A percentile compares a stretch with the other conserved stretches of the same genome.
Evolutionary conservation across 1,140 invertebrate genomes (phyloP).

Genomic region (Bicyclus anynana): DNA sequence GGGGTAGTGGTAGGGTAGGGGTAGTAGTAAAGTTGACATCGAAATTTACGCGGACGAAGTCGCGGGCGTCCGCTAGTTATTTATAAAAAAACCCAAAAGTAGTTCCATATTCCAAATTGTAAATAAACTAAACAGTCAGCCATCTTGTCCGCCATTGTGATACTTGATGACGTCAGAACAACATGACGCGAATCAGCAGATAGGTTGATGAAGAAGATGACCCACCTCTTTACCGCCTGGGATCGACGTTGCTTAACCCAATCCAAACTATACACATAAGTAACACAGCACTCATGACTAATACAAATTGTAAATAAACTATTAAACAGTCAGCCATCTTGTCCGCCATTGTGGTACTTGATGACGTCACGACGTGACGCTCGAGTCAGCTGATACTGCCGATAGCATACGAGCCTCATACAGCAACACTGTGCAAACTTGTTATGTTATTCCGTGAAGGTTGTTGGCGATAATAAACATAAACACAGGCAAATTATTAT

Average conservation of each 20-base stretch:
- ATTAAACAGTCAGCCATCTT: slow-evolving; percentile 43
- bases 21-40: no score
- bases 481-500: no score
- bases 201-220: no score
- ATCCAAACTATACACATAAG: background rate
- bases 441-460: slow-evolving; percentile 31
- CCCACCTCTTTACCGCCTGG: no score
- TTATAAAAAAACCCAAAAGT: no score
- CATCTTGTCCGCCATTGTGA: slow-evolving; percentile 44
- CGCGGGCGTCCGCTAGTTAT: no score
- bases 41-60: no score
- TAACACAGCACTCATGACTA: slow-evolving; percentile 18
- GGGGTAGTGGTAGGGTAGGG: no score
- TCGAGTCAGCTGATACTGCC: slow-evolving; percentile 55
- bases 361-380: slow-evolving; percentile 51
- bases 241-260: no score
- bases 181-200: slow-evolving; percentile 43
- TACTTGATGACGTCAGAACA: slow-evolving; percentile 53
- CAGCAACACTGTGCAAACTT: slow-evolving; percentile 28
- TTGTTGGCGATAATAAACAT: slow-evolving; percentile 12
- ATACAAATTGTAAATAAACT: slow-evolving; percentile 53
- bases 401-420: slow-evolving; percentile 31
- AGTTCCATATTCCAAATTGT: no score
- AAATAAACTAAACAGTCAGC: no score
- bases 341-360: slow-evolving; percentile 41